Evolutionary conservation across 2,888 invertebrate genomes (phyloP), one percentile per base, ranked within the genome.

Genomic region (Nyleta sp.): DNA sequence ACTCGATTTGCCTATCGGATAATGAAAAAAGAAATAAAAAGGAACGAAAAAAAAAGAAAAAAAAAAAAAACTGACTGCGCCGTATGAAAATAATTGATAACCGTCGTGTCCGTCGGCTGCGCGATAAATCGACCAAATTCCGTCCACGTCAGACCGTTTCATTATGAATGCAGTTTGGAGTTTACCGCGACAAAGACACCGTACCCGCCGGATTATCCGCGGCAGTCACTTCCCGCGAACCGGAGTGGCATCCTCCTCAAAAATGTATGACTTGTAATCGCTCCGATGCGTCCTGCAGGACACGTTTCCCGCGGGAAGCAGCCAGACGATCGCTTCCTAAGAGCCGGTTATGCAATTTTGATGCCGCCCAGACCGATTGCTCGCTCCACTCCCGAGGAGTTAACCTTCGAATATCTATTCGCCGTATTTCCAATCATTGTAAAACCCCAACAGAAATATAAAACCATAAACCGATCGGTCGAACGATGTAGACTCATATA

Each of bases 341-440:
- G 89, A 89, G 90, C 87, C 85, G 84, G 85, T 86, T 85, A 86
- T 91, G 88, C 88, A 90, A 89, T 81, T 89, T 91, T 91, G 85
- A 91, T 90, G 88, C 82, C 81, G 67, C 82, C 80, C 73, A 60
- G 80, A 60, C 80, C 85, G 85, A 87, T 87, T 88, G 85, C 84
- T 72, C 52, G 52, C 55, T 18, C 65, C 7, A 59, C 67, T 28
- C n/a, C 55, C 55, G 31, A 48, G 53, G 40, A 67, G 52, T 65
- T 38, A 44, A 42, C 46, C 71, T 48, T 50, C 62, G 73, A 78
- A 81, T 85, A 84, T 86, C 85, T 85, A 83, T 85, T 86, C 84
- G 86, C 86, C 85, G 87, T 81, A 79, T 89, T 90, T 89, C 87
- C 90, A 89, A 90, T 90, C 89, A 90, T 89, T 89, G 89, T 88